Evolutionary conservation across 1,140 invertebrate genomes (phyloP), one percentile per base, ranked within the genome.

Genomic region (Aphelinus certus): DNA sequence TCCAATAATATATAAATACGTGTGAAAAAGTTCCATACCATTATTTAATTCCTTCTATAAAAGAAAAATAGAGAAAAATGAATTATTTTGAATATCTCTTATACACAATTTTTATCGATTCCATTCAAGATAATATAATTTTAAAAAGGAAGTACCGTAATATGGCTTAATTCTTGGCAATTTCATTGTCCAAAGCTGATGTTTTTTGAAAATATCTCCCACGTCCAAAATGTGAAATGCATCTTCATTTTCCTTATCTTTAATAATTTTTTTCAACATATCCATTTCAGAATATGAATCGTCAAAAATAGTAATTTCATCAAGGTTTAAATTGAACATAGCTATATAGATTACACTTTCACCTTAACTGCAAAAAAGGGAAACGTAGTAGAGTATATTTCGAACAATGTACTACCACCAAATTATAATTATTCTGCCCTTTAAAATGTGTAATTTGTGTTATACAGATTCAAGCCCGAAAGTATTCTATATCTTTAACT

Each of bases 161-260:
- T 92, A 92, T 47, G 93, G 92, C 66, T 87, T 80, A 2, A 95
- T 90, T 62, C 91, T 86, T 26, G 93, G 93, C 80, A 94, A 84
- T 74, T 89, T 88, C 4, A 82, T 78, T 2, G 88, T 88, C 93
- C 93, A 94, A 51, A 89, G 83, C 57, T 89, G 86, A 80, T 92
- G 89, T 79, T 92, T 92, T 47, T 87, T 81, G 49, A 92, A 86
- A 68, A 94, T 86, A 75, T 92, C 89, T 48, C 89, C 90, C 47
- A 94, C 78, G 81, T 94, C 91, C 76, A 91, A 86, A 47, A 94
- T 87, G 80, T 91, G 93, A 79, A 94, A 94, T 3, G 92, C 87
- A 77, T 93, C 91, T 74, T 92, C 89, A 45, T 89, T 83, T 53
- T 82, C 76, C 81, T 88, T 77, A 0, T 56, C 77, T 3, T 78